Conservation (phyloP, 2,888 invertebrate species). For the Pristionchus arcanus region DNA sequence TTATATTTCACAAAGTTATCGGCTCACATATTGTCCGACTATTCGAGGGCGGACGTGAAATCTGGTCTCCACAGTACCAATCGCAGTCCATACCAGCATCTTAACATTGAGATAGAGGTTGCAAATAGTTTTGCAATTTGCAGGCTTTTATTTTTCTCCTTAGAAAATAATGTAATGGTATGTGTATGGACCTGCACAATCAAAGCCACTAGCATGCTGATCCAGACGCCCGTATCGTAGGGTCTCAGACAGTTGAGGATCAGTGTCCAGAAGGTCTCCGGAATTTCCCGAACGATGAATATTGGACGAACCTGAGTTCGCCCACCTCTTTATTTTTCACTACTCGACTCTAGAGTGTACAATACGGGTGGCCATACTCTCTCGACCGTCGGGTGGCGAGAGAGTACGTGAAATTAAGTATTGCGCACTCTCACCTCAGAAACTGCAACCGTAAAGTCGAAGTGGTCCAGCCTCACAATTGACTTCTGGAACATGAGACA, state of each 20-base stretch:
- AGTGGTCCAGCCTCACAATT: not conserved
- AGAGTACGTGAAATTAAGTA: not conserved
- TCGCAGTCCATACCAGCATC: constrained; percentile 12
- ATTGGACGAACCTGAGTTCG: constrained; percentile 4
- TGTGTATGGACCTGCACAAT: constrained; percentile 9
- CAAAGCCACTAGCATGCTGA: not conserved
- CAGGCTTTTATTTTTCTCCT: too few species aligned
- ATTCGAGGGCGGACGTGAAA: not conserved
- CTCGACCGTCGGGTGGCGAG: too few species aligned
- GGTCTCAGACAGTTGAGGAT: constrained; percentile 34
- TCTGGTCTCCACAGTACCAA: not conserved
- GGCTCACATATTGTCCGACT: not conserved
- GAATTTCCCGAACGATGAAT: constrained; percentile 27
- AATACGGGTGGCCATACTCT: too few species aligned
- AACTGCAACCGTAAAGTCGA: not conserved
- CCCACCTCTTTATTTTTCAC: not conserved
- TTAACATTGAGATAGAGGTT: too few species aligned
- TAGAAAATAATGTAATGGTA: too few species aligned
- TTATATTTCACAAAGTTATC: not conserved
- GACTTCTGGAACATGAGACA: constrained; percentile 33
- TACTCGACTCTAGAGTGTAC: too few species aligned
- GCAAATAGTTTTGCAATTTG: too few species aligned
- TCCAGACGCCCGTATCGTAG: constrained; percentile 29
- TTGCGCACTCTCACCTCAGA: not conserved
- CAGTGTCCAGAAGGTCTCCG: not conserved